These are phyloP conservation scores for Pteruthius melanotis DNA, from an alignment of 2,113 vertebrate genomes.

Conservation along the genomic window DNA sequence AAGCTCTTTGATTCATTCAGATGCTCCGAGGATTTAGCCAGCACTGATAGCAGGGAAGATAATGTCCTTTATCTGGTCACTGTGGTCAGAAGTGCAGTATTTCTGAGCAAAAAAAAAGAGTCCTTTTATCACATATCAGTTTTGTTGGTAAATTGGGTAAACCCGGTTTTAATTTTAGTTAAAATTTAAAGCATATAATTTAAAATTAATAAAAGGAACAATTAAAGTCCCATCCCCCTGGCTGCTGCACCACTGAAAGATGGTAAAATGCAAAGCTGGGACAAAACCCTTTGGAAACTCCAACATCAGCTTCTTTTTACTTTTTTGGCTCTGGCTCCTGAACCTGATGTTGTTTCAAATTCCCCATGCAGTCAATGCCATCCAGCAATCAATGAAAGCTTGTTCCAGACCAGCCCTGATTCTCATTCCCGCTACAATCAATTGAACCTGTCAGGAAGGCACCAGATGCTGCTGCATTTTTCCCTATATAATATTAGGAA, in stretches of 20 bases:
- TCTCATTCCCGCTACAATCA: conserved; percentile 30
- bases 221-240: no score
- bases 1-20: not conserved
- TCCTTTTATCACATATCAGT: not conserved
- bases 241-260: not conserved
- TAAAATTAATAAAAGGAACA: not conserved
- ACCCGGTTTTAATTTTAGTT: not conserved
- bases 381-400: conserved; percentile 43
- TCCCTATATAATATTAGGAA: not conserved
- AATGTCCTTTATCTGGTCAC: not conserved
- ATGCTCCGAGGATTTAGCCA: not conserved
- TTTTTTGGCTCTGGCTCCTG: not conserved
- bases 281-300: not conserved
- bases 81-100: not conserved
- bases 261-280: not conserved
- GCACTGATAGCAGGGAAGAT: not conserved
- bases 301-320: not conserved
- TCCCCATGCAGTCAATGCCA: conserved; percentile 6
- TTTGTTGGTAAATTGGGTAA: not conserved
- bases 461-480: not conserved
- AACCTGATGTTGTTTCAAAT: conserved; percentile 27
- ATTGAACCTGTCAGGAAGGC: conserved; percentile 57
- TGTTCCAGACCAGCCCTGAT: conserved; percentile 37
- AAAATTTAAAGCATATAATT: not conserved
- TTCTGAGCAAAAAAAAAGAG: not conserved